Evolutionary conservation across 2,888 invertebrate genomes (phyloP), one percentile per base, ranked within the genome.

Genomic region (Zeuzera pyrina): DNA sequence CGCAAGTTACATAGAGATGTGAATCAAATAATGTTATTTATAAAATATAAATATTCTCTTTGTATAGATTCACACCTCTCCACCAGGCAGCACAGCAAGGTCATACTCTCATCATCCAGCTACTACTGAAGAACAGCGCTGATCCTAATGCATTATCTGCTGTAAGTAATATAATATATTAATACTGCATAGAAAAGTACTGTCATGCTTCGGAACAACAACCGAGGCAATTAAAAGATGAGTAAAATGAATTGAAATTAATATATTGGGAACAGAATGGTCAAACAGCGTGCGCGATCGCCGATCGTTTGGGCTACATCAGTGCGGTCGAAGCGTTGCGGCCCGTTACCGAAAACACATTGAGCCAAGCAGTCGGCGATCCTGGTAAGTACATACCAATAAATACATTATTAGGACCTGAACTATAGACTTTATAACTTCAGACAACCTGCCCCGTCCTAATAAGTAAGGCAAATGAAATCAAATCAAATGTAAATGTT

Each of bases 11-110:
- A n/a, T n/a, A n/a, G n/a, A n/a, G n/a, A n/a, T n/a, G n/a, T n/a
- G n/a, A n/a, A n/a, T n/a, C n/a, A n/a, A n/a, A n/a, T n/a, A n/a
- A n/a, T n/a, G n/a, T n/a, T n/a, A n/a, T n/a, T n/a, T n/a, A n/a
- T n/a, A n/a, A n/a, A n/a, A n/a, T n/a, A 12, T 26, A 13, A 7
- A 14, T 19, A 15, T 4, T 23, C 2, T 29, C 10, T 15, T n/a
- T 4, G 0, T 61, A 1, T 57, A 84, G 84, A 28, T 97, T 97
- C 70, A 98, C 98, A 0, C 95, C 98, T 0, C 85, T 99, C 8
- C 98, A 99, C 84, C 98, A 98, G 67, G 98, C 98, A 1, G 97
- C 98, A 0, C 98, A 98, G 62, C 98, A 99, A 73, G 98, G 98
- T 0, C 98, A 99, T 73, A 95, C 97, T 1, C 88, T 96, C 52